These are phyloP conservation scores for Ruditapes philippinarum DNA, from an alignment of 1,140 invertebrate species.

Conservation along the genomic window DNA sequence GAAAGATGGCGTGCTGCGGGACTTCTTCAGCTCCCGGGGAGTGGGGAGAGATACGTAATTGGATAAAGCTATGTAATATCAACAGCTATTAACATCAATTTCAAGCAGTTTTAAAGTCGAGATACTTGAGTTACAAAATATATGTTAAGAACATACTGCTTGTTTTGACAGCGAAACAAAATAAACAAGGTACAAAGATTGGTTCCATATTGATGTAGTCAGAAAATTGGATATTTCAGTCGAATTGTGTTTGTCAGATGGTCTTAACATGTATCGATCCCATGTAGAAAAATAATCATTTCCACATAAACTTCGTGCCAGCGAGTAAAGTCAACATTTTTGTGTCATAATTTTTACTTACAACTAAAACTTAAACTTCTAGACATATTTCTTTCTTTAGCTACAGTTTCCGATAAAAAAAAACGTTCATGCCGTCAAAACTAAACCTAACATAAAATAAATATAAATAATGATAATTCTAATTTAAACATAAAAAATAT, in stretches of 20 bases:
- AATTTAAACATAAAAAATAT: no score
- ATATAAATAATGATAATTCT: no score
- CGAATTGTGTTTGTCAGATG: slow-evolving; percentile 35
- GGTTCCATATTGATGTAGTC: slow-evolving; percentile 34
- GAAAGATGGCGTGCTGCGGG: slow-evolving; percentile 55
- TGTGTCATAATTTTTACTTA: slow-evolving; percentile 34
- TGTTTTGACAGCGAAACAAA: slow-evolving; percentile 65
- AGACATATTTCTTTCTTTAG: not conserved
- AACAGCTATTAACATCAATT: slow-evolving; percentile 65
- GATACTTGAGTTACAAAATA: slow-evolving; percentile 65
- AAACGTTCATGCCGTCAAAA: no score
- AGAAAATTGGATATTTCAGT: not conserved
- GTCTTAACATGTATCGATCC: slow-evolving; percentile 35
- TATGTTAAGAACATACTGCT: slow-evolving; percentile 40
- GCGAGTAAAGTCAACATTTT: slow-evolving; percentile 35
- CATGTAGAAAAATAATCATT: slow-evolving; percentile 41
- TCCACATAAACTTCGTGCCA: slow-evolving; percentile 23
- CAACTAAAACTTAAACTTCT: not conserved
- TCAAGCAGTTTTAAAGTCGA: slow-evolving; percentile 25
- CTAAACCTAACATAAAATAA: no score
- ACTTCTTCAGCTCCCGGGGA: slow-evolving; percentile 32
- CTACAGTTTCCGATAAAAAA: not conserved
- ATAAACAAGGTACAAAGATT: slow-evolving; percentile 55
- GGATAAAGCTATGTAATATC: slow-evolving; percentile 63
- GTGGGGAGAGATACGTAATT: slow-evolving; percentile 56